Conservation (phyloP, 2,888 invertebrate species). For the Ellobium chinense region DNA sequence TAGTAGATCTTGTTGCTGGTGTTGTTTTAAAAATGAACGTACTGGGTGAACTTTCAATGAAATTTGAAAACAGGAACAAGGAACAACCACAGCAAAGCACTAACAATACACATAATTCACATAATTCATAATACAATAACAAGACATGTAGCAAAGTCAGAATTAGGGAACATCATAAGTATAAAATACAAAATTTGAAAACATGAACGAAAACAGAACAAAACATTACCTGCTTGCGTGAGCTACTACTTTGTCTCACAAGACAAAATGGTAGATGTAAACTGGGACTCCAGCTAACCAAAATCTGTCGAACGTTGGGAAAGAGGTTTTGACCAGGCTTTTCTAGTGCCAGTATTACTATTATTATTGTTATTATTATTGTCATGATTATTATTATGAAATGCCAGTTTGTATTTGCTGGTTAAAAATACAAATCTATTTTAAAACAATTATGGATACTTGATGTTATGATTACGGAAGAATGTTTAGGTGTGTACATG, state of each 20-base stretch:
- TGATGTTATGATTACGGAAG: neutral
- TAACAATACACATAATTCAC: too few species aligned
- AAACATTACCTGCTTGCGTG: neutral
- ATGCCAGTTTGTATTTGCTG: neutral
- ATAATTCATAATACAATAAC: too few species aligned
- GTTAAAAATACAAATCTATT: conserved; percentile 6
- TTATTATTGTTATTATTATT: neutral
- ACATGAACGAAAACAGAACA: neutral
- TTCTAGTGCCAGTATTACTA: neutral
- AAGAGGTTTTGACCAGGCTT: neutral
- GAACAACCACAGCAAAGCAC: too few species aligned
- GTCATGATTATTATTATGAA: neutral
- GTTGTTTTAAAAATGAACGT: too few species aligned
- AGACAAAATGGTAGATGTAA: neutral
- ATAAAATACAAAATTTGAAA: too few species aligned
- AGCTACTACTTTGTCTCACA: neutral
- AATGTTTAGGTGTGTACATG: neutral
- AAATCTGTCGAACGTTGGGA: neutral
- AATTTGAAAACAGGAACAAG: too few species aligned
- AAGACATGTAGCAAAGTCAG: too few species aligned
- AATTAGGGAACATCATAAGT: too few species aligned
- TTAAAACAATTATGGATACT: neutral
- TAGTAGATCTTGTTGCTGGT: too few species aligned
- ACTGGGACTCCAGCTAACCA: neutral
- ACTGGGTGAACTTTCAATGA: too few species aligned